Evolutionary conservation across 2,113 vertebrate species (phyloP).

Genomic region (Phalacrocorax pelagicus): DNA sequence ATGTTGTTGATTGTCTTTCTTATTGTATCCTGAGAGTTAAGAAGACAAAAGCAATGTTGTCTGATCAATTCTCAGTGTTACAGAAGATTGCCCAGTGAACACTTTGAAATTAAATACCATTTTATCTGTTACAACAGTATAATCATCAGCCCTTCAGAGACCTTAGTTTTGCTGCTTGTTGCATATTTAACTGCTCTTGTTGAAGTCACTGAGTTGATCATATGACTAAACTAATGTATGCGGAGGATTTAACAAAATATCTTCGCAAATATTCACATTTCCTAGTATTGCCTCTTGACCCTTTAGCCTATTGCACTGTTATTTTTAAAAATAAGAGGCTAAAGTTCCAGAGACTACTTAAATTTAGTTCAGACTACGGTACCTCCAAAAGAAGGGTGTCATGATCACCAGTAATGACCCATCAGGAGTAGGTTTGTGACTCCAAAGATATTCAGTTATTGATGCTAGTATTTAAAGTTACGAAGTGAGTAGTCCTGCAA

Average conservation of each 20-base stretch:
- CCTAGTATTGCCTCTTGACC: background rate
- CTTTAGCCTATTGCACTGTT: background rate
- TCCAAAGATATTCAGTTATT: background rate
- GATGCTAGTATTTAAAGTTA: background rate
- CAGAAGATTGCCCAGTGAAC: background rate
- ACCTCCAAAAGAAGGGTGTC: background rate
- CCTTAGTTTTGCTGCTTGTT: background rate
- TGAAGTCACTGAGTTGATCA: background rate
- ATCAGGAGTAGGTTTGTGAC: background rate
- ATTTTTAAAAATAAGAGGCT: background rate
- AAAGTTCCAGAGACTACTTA: background rate
- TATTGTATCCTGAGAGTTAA: background rate
- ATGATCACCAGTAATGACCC: background rate
- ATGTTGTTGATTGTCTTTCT: background rate
- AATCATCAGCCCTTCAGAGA: background rate
- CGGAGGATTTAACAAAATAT: background rate
- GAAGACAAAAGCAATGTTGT: background rate
- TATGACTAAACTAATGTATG: background rate
- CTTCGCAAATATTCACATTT: background rate
- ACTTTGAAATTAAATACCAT: background rate
- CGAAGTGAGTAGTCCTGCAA: background rate
- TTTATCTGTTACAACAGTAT: background rate
- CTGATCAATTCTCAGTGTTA: background rate
- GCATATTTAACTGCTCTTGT: background rate
- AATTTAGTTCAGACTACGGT: background rate